Percentiles rank a stretch among this genome's conserved stretches.
These are phyloP conservation scores for Aegithalos caudatus DNA, from an alignment of 2,113 vertebrate genomes.

Conservation along the genomic window DNA sequence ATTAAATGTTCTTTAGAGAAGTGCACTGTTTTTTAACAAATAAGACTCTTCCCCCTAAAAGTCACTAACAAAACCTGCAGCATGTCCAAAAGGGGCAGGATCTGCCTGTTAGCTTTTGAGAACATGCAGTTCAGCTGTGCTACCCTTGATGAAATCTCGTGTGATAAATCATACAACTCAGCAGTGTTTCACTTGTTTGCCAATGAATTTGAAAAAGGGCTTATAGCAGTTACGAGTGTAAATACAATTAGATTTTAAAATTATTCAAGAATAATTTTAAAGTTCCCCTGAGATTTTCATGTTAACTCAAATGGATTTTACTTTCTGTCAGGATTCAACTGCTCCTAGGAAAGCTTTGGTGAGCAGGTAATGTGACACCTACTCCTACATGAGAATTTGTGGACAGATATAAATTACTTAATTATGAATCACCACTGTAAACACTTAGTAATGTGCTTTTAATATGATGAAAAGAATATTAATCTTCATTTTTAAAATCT, in stretches of 20 bases:
- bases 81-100: not conserved
- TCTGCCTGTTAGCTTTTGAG: not conserved
- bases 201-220: constrained; percentile 66
- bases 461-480: not conserved
- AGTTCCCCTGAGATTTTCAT: constrained; percentile 37
- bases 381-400: not conserved
- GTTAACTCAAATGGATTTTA: constrained; percentile 59
- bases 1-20: constrained; percentile 5
- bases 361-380: not conserved
- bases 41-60: not conserved
- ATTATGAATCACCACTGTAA: not conserved
- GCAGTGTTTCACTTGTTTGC: constrained; percentile 57
- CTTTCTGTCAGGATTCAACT: constrained; percentile 44
- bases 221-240: constrained; percentile 58
- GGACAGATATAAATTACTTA: constrained; percentile 14
- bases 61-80: not conserved
- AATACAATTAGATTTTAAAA: constrained; percentile 69
- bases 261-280: constrained; percentile 70
- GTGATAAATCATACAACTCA: constrained; percentile 60
- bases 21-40: not conserved
- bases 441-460: constrained; percentile 34
- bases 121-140: not conserved
- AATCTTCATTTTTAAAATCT: not conserved
- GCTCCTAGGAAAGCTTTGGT: constrained; percentile 43
- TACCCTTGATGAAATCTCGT: constrained; percentile 27